Evolutionary conservation across 1,140 invertebrate species (phyloP), one percentile per base, ranked within the genome.

Genomic region (Spodoptera frugiperda): DNA sequence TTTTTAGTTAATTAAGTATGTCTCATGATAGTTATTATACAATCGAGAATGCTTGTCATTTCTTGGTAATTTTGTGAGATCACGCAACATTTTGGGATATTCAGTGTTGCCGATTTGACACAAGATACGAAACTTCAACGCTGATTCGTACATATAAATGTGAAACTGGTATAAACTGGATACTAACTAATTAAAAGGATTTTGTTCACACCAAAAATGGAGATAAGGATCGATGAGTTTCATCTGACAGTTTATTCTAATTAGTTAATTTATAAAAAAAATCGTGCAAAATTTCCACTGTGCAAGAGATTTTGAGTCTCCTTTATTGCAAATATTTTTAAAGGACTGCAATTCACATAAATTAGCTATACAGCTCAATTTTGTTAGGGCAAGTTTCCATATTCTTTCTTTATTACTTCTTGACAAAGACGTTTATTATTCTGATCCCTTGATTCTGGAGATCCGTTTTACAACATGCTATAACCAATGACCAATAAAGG

Each of bases 321-420:
- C 39, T 71, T 57, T 71, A 71, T 46, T 57, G 33, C 33, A 21
- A 71, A 71, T 59, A 59, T 48, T 57, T 72, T 53, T 61, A 44
- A 59, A 15, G 49, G 39, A 25, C 12, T 55, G 39, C 44, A 19
- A 30, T 19, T 12, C 9, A 46, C 30, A 55, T 21, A 59, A 59
- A 59, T 59, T 73, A 4, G 39, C 54, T 48, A 73, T 59, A 48
- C 17, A 73, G 14, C 55, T 71, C 17, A 44, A 14, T 15, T 70
- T 39, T 39, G 30, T 15, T 70, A 33, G 33, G 55, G 17, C 33
- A 46, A 21, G 67, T 46, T 55, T 44, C 11, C 33, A 4, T 70
- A 17, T 53, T 15, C 68, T 21, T 15, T 44, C 55, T 55, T 71
- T 55, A 55, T 17, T 15, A 49, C 68, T 71, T 71, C 5, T 70